Evolutionary conservation across 2,888 invertebrate species (phyloP), one percentile per base, ranked within the genome.

Genomic region (Hydraecia micacea): DNA sequence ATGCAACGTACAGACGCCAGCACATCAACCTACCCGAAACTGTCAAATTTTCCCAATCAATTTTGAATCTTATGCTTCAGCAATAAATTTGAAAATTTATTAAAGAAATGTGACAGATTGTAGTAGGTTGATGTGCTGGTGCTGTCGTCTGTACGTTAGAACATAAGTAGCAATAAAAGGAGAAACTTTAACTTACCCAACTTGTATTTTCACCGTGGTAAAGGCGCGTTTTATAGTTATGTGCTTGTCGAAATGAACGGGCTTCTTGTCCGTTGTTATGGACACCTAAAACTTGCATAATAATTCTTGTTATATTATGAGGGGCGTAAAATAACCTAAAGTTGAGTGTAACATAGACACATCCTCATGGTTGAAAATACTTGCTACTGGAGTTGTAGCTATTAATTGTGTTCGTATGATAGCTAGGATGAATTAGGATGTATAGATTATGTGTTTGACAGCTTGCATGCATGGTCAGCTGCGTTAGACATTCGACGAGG

Each of bases 201-300:
- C 62, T 87, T 73, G 84, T 75, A 65, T 75, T 75, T 80, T 75
- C 80, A 73, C 66, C 25, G 52, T 36, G n/a, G 49, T 42, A 18
- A 80, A 79, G 52, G 28, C 36, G n/a, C 2, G 60, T 77, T 83
- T 83, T 77, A 86, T 83, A 63, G 77, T 77, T 86, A 69, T 70
- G 15, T 42, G 65, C 28, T 58, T 70, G 65, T 77, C 39, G 49
- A 66, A 72, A 68, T 69, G 25, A 72, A 83, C 72, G 46, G 77
- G 46, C 39, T 83, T 55, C 77, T 75, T 77, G 69, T 42, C 2
- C 65, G 13, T 69, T 81, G 82, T 71, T 76, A 68, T 60, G 25
- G 52, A 36, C 21, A 81, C 66, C 46, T 66, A 13, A 49, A 65
- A 65, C 52, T 46, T 46, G 42, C 18, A 58, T 36, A 36, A 6